Base-by-base conservation (phyloP, 2,888 invertebrate species). In the Agrenia bidenticulata region DNA sequence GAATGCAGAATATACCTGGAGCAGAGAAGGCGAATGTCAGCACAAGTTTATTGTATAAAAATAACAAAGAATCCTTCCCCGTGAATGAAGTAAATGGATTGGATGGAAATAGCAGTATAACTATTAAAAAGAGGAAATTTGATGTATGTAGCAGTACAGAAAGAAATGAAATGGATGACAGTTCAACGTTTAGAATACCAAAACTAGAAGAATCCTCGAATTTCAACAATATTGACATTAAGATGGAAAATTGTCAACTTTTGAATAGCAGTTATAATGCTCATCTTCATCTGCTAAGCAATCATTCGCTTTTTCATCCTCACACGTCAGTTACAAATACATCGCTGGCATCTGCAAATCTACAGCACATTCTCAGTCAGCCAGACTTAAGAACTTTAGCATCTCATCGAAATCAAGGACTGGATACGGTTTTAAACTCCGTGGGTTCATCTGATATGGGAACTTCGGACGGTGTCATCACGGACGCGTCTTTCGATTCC, bases 401-500 rank as follows among this genome's bases (percentile, higher is more conserved):
- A 23, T 17, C 51, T 13, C 45, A 60, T 51, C 56, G 60, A 49
- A 71, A 64, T 64, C 59, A 60, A 55, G 68, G 68, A 17, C 27
- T 72, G 13, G 73, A 75, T 42, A 69, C 64, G 17, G 73, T 72
- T 39, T 54, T 75, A n/a, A 66, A 67, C 61, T 73, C 75, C 7
- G 72, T 72, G 1, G 70, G 73, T 5, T 72, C 73, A 19, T 70
- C 71, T 1, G 74, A 72, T 21, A 64, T 66, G 13, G 70, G 66
- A 13, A 70, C 70, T 32, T 66, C 73, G 2, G 73, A 75, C 39
- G 72, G 70, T 9, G 69, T 73, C 5, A 66, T 68, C 13, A 71
- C 73, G 19, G 76, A 74, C 64, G 72, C 73, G 61, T 74, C 73
- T 26, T 73, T 73, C 62, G 74, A 72, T 60, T 74, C 76, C n/a